Conservation (phyloP, 1,140 invertebrate genomes). For the Drosophila lacertosa region DNA sequence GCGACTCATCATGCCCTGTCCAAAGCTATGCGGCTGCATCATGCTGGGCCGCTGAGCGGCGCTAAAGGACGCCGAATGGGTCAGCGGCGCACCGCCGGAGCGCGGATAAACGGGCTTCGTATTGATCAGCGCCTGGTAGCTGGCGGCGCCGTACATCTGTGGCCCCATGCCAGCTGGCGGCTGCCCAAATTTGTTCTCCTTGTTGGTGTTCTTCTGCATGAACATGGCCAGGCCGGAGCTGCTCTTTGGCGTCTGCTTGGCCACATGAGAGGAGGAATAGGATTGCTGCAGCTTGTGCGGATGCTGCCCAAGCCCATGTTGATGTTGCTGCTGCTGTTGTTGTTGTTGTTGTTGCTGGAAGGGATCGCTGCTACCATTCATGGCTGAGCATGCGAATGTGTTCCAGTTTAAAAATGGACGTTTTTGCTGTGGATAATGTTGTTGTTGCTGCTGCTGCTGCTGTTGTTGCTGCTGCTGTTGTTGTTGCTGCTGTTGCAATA, state of each 20-base stretch:
- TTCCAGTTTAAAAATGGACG: slow-evolving; percentile 77
- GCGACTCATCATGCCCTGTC: slow-evolving; percentile 69
- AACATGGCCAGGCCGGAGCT: slow-evolving; percentile 56
- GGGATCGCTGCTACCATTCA: slow-evolving; percentile 70
- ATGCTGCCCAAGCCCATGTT: no score
- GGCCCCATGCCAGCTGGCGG: slow-evolving; percentile 53
- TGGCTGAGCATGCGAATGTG: slow-evolving; percentile 73
- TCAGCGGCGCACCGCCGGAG: slow-evolving; percentile 48
- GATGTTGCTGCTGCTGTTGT: slow-evolving; percentile 46
- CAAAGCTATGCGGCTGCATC: slow-evolving; percentile 57
- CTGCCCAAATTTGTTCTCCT: slow-evolving; percentile 76
- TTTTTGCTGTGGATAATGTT: slow-evolving; percentile 75
- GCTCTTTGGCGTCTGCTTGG: slow-evolving; percentile 54
- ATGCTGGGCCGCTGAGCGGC: slow-evolving; percentile 57
- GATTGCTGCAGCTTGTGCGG: slow-evolving; percentile 72
- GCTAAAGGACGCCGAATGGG: slow-evolving; percentile 67
- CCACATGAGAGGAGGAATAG: slow-evolving; percentile 69
- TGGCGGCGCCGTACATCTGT: slow-evolving; percentile 59
- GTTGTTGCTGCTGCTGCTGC: slow-evolving; percentile 35
- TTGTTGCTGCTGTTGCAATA: slow-evolving; percentile 59
- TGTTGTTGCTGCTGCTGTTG: slow-evolving; percentile 45
- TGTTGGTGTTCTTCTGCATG: slow-evolving; percentile 71
- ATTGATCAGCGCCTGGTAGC: slow-evolving; percentile 28
- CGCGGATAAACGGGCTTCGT: slow-evolving; percentile 39
- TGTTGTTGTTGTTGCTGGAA: slow-evolving; percentile 72